Evolutionary conservation across 1,140 invertebrate species (phyloP).

Genomic region (Spodoptera litura): DNA sequence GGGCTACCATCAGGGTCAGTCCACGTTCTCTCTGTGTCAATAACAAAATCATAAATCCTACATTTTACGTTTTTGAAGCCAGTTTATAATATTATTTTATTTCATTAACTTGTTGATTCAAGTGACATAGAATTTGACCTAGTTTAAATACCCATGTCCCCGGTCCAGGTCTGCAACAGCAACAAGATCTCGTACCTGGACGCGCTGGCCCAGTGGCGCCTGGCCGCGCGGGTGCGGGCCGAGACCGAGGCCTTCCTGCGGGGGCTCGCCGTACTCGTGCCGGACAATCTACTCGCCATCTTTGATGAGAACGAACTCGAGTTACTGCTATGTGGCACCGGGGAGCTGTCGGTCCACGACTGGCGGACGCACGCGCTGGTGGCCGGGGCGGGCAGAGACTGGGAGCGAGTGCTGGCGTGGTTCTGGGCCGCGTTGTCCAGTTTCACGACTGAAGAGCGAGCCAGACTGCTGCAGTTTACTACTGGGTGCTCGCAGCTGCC

Average conservation of each 20-base stretch:
- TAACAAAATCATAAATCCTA: too few species aligned
- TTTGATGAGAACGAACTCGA: slow-evolving; percentile 99
- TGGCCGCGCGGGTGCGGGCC: slow-evolving; percentile 92
- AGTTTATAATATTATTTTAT: too few species aligned
- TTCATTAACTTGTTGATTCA: too few species aligned
- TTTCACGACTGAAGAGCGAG: slow-evolving; percentile 97
- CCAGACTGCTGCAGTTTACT: slow-evolving; percentile 96
- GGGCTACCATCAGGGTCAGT: slow-evolving; percentile 86
- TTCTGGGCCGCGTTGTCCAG: slow-evolving; percentile 97
- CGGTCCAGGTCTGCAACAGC: slow-evolving; percentile 89
- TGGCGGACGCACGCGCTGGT: slow-evolving; percentile 95
- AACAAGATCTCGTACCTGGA: slow-evolving; percentile 95
- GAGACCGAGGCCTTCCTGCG: slow-evolving; percentile 96
- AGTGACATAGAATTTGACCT: too few species aligned
- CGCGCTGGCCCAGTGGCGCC: slow-evolving; percentile 94
- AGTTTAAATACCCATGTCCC: too few species aligned
- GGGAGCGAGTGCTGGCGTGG: slow-evolving; percentile 95
- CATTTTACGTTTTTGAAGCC: too few species aligned
- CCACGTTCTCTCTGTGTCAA: background rate
- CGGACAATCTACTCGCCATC: slow-evolving; percentile 96
- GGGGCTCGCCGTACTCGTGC: slow-evolving; percentile 96
- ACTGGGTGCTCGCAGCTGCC: slow-evolving; percentile 97
- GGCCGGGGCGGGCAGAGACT: slow-evolving; percentile 93
- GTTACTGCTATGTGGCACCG: slow-evolving; percentile 96
- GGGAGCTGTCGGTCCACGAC: slow-evolving; percentile 96